Conservation (phyloP, 1,140 invertebrate genomes). For the honey bee (Apis mellifera) region Amel_HAv3.1 CM009933.2:8213001-8213500, state of each 20-base stretch:
- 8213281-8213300: conserved; percentile 48
- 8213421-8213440: not conserved
- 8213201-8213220: conserved; percentile 64
- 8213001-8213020: not conserved
- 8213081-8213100: conserved; percentile 10
- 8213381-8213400: no score
- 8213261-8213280: conserved; percentile 55
- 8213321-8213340: not conserved
- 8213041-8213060: not conserved
- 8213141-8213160: conserved; percentile 39
- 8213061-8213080: not conserved
- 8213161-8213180: conserved; percentile 64
- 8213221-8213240: conserved; percentile 60
- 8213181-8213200: conserved; percentile 64
- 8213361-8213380: not conserved
- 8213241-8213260: conserved; percentile 43
- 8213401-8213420: not conserved
- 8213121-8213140: conserved; percentile 64
- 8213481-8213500: not conserved
- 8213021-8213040: not conserved
- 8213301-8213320: not conserved
- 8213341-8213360: not conserved
- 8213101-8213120: conserved; percentile 49
- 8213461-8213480: conserved; percentile 17
- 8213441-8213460: not conserved